These are phyloP conservation scores for Eremobia ochroleuca DNA, from an alignment of 2,888 invertebrate genomes.

Conservation along the genomic window DNA sequence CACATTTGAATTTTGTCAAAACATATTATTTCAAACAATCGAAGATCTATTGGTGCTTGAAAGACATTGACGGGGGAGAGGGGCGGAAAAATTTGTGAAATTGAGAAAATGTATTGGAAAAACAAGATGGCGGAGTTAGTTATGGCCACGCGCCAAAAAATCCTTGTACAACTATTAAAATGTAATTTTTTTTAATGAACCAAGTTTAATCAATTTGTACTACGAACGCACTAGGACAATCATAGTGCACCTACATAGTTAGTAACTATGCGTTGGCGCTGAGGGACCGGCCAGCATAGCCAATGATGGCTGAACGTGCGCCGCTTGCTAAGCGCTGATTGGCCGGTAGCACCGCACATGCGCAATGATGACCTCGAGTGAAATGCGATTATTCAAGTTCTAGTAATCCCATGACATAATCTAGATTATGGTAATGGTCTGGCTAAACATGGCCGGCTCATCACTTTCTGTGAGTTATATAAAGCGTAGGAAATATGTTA, in stretches of 20 bases:
- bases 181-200: background rate
- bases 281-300: constrained; percentile 84
- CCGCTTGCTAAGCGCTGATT: constrained; percentile 71
- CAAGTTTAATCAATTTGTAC: constrained; percentile 30
- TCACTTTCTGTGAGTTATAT: constrained; percentile 8
- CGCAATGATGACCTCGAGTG: constrained; percentile 79
- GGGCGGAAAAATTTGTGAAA: no score
- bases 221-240: constrained; percentile 65
- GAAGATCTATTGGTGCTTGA: background rate
- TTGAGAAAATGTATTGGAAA: background rate
- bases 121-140: background rate
- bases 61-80: no score
- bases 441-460: background rate
- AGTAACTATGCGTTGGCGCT: constrained; percentile 81
- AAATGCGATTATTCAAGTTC: constrained; percentile 86
- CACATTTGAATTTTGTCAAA: background rate
- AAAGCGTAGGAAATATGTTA: background rate
- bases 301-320: constrained; percentile 82
- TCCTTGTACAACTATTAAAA: background rate
- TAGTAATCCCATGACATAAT: constrained; percentile 90
- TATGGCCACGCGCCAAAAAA: background rate
- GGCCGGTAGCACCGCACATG: constrained; percentile 69
- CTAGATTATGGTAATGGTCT: constrained; percentile 78
- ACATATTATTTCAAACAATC: background rate
- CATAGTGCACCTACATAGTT: constrained; percentile 85